A percentile compares a stretch with the other conserved stretches of the same genome.
Evolutionary conservation across 1,140 invertebrate genomes (phyloP).

Genomic region (Papilio polytes): DNA sequence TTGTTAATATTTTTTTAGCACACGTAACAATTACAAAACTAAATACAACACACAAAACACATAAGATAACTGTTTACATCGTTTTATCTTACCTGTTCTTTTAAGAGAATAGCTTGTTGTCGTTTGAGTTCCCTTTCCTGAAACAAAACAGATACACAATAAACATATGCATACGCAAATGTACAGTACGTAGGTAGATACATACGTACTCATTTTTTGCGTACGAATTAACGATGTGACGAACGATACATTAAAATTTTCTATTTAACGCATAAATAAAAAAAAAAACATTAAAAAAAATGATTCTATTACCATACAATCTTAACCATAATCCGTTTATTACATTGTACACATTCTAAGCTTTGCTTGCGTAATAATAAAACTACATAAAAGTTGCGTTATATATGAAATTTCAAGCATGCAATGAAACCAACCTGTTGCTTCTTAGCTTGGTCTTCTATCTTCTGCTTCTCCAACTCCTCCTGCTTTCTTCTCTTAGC

Average conservation of each 20-base stretch:
- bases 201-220: no score
- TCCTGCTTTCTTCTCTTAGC: slow-evolving; percentile 93
- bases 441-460: slow-evolving; percentile 93
- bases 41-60: slow-evolving; percentile 42
- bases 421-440: slow-evolving; percentile 88
- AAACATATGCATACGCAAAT: not conserved
- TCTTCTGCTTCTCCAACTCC: slow-evolving; percentile 92
- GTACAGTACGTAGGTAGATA: no score
- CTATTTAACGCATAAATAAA: no score
- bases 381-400: no score
- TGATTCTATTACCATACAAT: no score
- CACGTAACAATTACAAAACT: slow-evolving; percentile 33
- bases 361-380: no score
- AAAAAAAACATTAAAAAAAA: no score
- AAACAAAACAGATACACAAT: slow-evolving; percentile 70
- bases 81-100: slow-evolving; percentile 93
- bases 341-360: no score
- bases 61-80: slow-evolving; percentile 41
- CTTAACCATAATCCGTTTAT: no score
- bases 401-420: not conserved
- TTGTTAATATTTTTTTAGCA: slow-evolving; percentile 5
- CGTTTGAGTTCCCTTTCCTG: slow-evolving; percentile 94
- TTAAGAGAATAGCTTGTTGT: slow-evolving; percentile 93
- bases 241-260: no score
- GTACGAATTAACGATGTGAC: no score